Evolutionary conservation across 2,797 vertebrate species (phyloP), one percentile per base, ranked within the genome.

Genomic region (Fistularia commersonii): DNA sequence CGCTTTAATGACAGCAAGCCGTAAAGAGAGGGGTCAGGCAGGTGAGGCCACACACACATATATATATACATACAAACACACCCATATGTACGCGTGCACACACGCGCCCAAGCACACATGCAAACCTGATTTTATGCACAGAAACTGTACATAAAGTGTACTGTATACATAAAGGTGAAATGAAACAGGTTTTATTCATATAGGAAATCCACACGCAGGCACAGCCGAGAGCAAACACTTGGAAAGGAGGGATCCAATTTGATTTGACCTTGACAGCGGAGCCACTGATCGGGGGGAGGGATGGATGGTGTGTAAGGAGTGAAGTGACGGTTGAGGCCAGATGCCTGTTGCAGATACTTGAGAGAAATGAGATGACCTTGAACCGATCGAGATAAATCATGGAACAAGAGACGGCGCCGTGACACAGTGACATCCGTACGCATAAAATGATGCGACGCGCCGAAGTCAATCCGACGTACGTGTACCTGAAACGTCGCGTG

Each of bases 211-310:
- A n/a, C n/a, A n/a, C n/a, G n/a, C n/a, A n/a, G n/a, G n/a, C n/a
- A 11, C 52, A 51, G 41, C 46, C 0, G 12, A 64, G 61, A 72
- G 57, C 57, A 58, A 88, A 90, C 34, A 83, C 81, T 82, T 78
- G 84, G 85, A 85, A 89, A 76, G 90, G 87, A 89, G 88, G 87
- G 89, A 91, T 74, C 82, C 90, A 90, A 91, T 90, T 90, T 87
- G 86, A 90, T 88, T 87, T 86, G 90, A 95, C 93, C 94, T 97
- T 96, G 92, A 93, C 87, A 84, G 64, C 57, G 31, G 48, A 62
- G 61, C 7, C 65, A 55, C 15, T 49, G 69, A 51, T 47, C 61
- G 45, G 66, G 33, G 35, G 45, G 49, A 54, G 45, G 45, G 57
- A 68, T 48, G 77, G 73, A 69, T 70, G 49, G 56, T 57, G 74